Conservation (phyloP, 2,888 invertebrate species). For the Lordiphosa andalusiaca region DNA sequence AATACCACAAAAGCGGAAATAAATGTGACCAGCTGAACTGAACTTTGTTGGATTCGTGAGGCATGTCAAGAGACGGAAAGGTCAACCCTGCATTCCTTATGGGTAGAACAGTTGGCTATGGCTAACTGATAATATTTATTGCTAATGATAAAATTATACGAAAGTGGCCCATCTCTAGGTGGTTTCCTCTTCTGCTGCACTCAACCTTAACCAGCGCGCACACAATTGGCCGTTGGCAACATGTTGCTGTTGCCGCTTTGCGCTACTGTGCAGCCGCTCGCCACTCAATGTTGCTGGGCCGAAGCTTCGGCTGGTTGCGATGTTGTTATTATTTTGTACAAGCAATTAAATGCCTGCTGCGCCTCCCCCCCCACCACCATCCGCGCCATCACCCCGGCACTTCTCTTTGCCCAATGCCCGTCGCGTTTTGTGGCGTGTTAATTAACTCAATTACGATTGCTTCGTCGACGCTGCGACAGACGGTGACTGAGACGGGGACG, state of each 20-base stretch:
- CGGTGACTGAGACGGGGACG: constrained; percentile 5
- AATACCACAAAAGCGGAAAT: too few relatives aligned
- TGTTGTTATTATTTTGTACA: constrained; percentile 64
- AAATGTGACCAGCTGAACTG: too few relatives aligned
- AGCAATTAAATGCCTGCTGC: constrained; percentile 67
- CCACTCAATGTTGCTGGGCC: constrained; percentile 12
- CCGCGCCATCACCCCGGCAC: not conserved
- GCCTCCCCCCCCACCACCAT: not conserved
- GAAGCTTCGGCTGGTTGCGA: constrained; percentile 8
- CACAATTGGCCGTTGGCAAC: constrained; percentile 31
- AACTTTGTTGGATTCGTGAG: too few relatives aligned
- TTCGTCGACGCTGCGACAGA: constrained; percentile 38
- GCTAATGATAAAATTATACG: too few relatives aligned
- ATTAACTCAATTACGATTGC: constrained; percentile 74
- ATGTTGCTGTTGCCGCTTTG: constrained; percentile 31
- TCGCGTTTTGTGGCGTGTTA: constrained; percentile 73
- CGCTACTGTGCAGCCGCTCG: constrained; percentile 5
- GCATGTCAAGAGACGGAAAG: too few relatives aligned
- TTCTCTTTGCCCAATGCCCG: constrained; percentile 43
- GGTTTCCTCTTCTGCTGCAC: not conserved
- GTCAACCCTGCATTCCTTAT: too few relatives aligned
- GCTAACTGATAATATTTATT: too few relatives aligned
- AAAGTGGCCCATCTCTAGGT: not conserved
- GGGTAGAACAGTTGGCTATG: too few relatives aligned
- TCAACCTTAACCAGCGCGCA: not conserved